Conservation (phyloP, 2,113 vertebrate species). For the Rattus rattus region DNA sequence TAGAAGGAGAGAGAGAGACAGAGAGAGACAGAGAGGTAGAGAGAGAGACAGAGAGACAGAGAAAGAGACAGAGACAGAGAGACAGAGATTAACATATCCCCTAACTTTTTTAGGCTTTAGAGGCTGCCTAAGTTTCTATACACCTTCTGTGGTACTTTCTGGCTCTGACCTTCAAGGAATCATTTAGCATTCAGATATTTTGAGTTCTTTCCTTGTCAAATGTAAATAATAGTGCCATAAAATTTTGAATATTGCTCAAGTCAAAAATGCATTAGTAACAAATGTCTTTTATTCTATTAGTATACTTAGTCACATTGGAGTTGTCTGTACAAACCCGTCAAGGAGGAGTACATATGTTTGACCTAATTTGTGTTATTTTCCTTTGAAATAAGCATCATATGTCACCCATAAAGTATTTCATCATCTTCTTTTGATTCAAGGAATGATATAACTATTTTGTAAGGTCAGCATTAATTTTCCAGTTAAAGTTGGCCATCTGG, state of each 20-base stretch:
- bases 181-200: background rate
- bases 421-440: background rate
- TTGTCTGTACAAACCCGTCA: background rate
- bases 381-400: slow-evolving; percentile 20
- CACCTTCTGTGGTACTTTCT: background rate
- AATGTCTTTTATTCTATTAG: slow-evolving; percentile 1
- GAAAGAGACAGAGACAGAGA: background rate
- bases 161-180: slow-evolving; percentile 43
- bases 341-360: background rate
- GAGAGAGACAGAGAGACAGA: background rate
- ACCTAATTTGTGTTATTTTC: slow-evolving; percentile 26
- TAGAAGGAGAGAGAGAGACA: too few relatives aligned
- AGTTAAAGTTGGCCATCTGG: background rate
- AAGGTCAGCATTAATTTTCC: background rate
- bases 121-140: background rate
- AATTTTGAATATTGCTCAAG: background rate
- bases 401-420: background rate
- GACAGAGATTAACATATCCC: background rate
- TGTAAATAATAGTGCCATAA: slow-evolving; percentile 1
- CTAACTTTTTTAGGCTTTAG: background rate
- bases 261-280: background rate
- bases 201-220: background rate
- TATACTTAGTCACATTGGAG: slow-evolving; percentile 44
- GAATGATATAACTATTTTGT: background rate
- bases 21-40: too few relatives aligned